Conservation (phyloP, 2,888 invertebrate genomes). For the Balanococcus diminutus region DNA sequence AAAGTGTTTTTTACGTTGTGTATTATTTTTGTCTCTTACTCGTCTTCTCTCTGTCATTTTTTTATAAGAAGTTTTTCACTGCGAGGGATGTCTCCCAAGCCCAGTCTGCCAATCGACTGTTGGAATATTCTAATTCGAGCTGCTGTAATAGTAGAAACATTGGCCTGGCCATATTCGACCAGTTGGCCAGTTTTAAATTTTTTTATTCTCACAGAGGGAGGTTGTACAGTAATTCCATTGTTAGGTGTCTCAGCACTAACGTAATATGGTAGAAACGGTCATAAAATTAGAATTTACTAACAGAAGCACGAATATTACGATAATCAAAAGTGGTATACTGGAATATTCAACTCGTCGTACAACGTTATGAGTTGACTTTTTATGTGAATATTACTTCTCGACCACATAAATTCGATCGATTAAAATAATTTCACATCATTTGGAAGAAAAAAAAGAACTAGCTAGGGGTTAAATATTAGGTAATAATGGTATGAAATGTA, state of each 20-base stretch:
- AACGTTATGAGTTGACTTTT: background rate
- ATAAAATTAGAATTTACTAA: background rate
- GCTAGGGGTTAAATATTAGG: slow-evolving; percentile 15
- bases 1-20: slow-evolving; percentile 3
- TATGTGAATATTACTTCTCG: slow-evolving; percentile 4
- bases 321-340: slow-evolving; percentile 5
- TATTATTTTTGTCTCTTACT: background rate
- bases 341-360: background rate
- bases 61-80: no score
- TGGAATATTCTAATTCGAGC: background rate
- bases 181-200: background rate
- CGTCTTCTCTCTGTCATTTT: no score
- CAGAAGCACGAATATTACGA: background rate
- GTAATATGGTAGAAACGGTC: background rate
- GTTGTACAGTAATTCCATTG: background rate
- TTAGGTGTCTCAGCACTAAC: background rate
- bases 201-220: slow-evolving; percentile 9
- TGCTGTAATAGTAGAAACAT: background rate
- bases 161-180: background rate
- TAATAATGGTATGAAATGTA: background rate
- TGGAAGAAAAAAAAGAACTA: background rate
- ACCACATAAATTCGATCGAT: slow-evolving; percentile 31
- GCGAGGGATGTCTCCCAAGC: background rate
- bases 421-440: background rate
- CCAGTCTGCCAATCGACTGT: background rate